Evolutionary conservation across 2,113 vertebrate genomes (phyloP).

Genomic region (Porphyrio hochstetteri): DNA sequence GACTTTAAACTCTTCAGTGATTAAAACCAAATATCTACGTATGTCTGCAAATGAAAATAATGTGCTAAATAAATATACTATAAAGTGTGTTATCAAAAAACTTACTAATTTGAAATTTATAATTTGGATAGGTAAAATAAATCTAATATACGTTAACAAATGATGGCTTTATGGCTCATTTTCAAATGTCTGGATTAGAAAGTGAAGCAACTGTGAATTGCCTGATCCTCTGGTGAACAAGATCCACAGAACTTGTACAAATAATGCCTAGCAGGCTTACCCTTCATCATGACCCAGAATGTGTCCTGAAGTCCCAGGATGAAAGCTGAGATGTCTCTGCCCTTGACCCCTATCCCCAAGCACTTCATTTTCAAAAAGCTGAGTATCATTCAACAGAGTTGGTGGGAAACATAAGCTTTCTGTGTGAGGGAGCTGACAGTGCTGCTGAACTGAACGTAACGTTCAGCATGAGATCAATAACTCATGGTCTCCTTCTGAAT

Average conservation of each 20-base stretch:
- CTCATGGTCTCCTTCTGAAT: conserved; percentile 65
- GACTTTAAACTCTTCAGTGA: conserved; percentile 56
- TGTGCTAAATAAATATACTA: conserved; percentile 64
- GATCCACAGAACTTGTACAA: neutral
- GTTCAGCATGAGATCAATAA: conserved; percentile 64
- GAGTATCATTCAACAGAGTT: conserved; percentile 52
- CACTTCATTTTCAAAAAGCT: conserved; percentile 38
- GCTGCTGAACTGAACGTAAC: conserved; percentile 58
- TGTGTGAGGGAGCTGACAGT: conserved; percentile 31
- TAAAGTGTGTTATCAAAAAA: neutral
- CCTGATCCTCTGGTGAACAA: neutral
- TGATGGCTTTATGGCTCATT: conserved; percentile 35
- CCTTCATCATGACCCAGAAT: conserved; percentile 1
- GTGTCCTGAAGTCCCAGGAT: neutral
- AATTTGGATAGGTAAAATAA: conserved; percentile 34
- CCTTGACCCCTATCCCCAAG: conserved; percentile 14
- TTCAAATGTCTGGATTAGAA: conserved; percentile 17
- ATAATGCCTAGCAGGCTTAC: neutral
- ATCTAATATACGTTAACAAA: conserved; percentile 40
- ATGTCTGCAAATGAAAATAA: conserved; percentile 57
- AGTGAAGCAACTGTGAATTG: neutral
- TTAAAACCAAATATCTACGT: conserved; percentile 51
- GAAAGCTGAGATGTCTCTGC: conserved; percentile 52
- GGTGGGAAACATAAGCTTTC: conserved; percentile 59
- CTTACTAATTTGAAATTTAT: conserved; percentile 12